These are phyloP conservation scores for Pollachius pollachius DNA, from an alignment of 2,113 vertebrate species.

Conservation along the genomic window DNA sequence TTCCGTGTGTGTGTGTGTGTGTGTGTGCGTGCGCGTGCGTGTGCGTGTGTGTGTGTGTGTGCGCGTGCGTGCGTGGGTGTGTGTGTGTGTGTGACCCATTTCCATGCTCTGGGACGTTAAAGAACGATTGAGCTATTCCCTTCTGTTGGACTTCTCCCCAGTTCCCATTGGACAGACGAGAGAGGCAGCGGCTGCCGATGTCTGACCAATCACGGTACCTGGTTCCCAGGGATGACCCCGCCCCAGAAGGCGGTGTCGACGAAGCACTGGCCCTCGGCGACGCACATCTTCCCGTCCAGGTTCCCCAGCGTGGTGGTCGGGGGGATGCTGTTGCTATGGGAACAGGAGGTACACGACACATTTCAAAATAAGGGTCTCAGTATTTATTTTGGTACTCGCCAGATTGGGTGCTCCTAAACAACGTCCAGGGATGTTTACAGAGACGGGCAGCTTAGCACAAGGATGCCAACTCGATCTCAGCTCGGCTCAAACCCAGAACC, in stretches of 20 bases:
- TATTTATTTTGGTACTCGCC: background rate
- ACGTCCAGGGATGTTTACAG: too few relatives aligned
- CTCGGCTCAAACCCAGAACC: too few relatives aligned
- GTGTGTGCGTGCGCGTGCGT: too few relatives aligned
- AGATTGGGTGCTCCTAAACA: background rate
- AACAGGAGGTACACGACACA: background rate
- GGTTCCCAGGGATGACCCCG: conserved; percentile 78
- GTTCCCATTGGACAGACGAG: too few relatives aligned
- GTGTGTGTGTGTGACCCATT: background rate
- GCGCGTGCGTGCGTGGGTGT: too few relatives aligned
- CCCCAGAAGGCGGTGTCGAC: conserved; percentile 84
- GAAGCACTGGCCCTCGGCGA: conserved; percentile 74
- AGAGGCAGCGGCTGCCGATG: too few relatives aligned
- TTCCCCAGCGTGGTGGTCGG: conserved; percentile 76
- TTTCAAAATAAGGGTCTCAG: background rate
- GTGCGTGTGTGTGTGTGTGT: too few relatives aligned
- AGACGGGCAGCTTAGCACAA: too few relatives aligned
- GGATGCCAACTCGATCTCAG: too few relatives aligned
- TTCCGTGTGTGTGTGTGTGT: too few relatives aligned
- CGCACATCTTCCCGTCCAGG: conserved; percentile 66
- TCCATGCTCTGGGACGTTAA: background rate
- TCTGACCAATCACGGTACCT: conserved; percentile 54
- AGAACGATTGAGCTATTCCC: background rate
- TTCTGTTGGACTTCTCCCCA: too few relatives aligned
- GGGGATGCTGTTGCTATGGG: conserved; percentile 75